Conservation (phyloP, 2,888 invertebrate species). For the Rotaria sp. region DNA sequence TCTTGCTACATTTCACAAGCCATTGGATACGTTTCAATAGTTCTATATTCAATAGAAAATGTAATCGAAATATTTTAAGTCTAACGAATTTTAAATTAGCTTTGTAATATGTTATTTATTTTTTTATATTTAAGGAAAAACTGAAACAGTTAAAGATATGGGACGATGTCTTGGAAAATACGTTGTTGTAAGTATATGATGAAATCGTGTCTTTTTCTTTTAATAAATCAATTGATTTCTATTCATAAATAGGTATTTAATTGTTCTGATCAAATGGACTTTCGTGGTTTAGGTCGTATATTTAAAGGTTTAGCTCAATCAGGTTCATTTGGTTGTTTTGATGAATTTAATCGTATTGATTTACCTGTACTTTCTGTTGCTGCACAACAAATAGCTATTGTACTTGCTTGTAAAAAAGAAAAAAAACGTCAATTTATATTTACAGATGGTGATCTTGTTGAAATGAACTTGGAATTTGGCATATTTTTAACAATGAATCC, state of each 20-base stretch:
- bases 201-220: conserved; percentile 48
- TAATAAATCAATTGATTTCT: too few relatives aligned
- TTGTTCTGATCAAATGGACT: conserved; percentile 58
- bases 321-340: conserved; percentile 57
- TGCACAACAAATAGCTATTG: conserved; percentile 87
- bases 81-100: too few relatives aligned
- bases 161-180: conserved; percentile 56
- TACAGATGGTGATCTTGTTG: conserved; percentile 84
- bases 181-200: conserved; percentile 47
- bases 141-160: conserved; percentile 56
- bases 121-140: conserved; percentile 45
- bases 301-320: conserved; percentile 57
- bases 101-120: too few relatives aligned
- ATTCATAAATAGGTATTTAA: conserved; percentile 48
- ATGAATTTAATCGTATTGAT: conserved; percentile 65
- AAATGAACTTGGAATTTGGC: conserved; percentile 88
- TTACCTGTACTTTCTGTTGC: conserved; percentile 86
- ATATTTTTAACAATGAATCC: conserved; percentile 85
- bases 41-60: too few relatives aligned
- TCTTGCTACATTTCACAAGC: too few relatives aligned
- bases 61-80: too few relatives aligned
- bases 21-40: too few relatives aligned
- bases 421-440: conserved; percentile 81
- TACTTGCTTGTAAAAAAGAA: conserved; percentile 79
- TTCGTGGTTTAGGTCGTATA: conserved; percentile 56